These are phyloP conservation scores for Saturnia pavonia DNA, from an alignment of 2,888 invertebrate genomes.

Conservation along the genomic window DNA sequence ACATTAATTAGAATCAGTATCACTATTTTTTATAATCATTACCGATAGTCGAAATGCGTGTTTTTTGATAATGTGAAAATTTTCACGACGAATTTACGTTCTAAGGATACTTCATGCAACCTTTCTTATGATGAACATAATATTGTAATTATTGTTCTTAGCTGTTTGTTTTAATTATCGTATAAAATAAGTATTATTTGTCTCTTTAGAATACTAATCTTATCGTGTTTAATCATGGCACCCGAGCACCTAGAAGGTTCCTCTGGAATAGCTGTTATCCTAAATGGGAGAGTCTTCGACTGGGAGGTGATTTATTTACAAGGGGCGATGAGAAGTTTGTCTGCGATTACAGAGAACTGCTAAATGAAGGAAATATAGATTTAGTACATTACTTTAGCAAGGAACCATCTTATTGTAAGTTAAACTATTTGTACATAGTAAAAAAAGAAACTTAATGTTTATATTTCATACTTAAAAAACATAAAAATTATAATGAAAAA, in stretches of 20 bases:
- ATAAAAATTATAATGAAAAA: background rate
- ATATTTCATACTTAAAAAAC: background rate
- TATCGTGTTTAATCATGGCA: constrained; percentile 50
- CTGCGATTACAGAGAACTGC: constrained; percentile 43
- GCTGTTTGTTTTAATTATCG: background rate
- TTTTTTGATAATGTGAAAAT: no score
- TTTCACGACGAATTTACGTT: no score
- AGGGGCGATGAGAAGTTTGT: constrained; percentile 50
- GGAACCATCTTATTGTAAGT: constrained; percentile 33
- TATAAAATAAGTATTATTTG: constrained; percentile 10
- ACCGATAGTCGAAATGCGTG: no score
- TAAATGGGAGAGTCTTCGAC: constrained; percentile 63
- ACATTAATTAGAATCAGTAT: no score
- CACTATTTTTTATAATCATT: no score
- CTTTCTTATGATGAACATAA: no score
- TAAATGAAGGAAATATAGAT: constrained; percentile 52
- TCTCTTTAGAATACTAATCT: constrained; percentile 44
- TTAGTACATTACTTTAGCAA: constrained; percentile 45
- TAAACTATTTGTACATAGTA: background rate
- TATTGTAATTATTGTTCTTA: background rate
- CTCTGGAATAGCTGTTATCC: constrained; percentile 50
- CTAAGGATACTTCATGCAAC: no score
- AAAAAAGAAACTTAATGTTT: background rate
- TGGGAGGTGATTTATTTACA: constrained; percentile 46
- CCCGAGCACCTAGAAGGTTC: constrained; percentile 42